Conservation (phyloP, 2,113 vertebrate species). For the Dunckerocampus dactyliophorus region DNA sequence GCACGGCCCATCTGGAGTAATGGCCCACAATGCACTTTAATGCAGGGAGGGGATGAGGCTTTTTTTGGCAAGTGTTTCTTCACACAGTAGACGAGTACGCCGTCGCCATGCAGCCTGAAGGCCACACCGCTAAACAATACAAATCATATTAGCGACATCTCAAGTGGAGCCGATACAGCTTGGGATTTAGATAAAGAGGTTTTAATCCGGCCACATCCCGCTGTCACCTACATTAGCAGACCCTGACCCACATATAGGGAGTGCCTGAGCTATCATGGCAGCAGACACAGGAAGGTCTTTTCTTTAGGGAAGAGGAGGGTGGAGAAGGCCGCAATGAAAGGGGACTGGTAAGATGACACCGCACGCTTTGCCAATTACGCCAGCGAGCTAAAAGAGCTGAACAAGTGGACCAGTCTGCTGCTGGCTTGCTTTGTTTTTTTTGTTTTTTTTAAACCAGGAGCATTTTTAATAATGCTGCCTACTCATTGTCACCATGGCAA, state of each 20-base stretch:
- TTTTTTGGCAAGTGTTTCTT: constrained; percentile 58
- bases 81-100: constrained; percentile 10
- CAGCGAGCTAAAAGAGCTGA: constrained; percentile 44
- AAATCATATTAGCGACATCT: constrained; percentile 67
- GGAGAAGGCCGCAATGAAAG: constrained; percentile 59
- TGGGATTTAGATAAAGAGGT: constrained; percentile 73
- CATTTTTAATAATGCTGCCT: no score
- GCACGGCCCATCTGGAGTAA: constrained; percentile 72
- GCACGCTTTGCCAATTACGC: constrained; percentile 53
- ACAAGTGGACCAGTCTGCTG: constrained; percentile 11
- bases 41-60: constrained; percentile 55
- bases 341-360: constrained; percentile 67
- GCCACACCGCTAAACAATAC: constrained; percentile 53
- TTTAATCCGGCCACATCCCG: constrained; percentile 73
- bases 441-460: no score
- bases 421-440: no score
- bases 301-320: constrained; percentile 30
- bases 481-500: not conserved
- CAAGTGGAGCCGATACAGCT: constrained; percentile 60
- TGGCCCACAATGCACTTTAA: constrained; percentile 76
- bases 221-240: constrained; percentile 74
- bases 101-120: constrained; percentile 1
- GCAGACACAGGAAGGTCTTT: constrained; percentile 22
- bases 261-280: not conserved
- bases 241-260: constrained; percentile 71